Percentiles rank a stretch among this genome's conserved stretches.
These are phyloP conservation scores for Xanthorhoe spadicearia DNA, from an alignment of 2,888 invertebrate species.

Conservation along the genomic window DNA sequence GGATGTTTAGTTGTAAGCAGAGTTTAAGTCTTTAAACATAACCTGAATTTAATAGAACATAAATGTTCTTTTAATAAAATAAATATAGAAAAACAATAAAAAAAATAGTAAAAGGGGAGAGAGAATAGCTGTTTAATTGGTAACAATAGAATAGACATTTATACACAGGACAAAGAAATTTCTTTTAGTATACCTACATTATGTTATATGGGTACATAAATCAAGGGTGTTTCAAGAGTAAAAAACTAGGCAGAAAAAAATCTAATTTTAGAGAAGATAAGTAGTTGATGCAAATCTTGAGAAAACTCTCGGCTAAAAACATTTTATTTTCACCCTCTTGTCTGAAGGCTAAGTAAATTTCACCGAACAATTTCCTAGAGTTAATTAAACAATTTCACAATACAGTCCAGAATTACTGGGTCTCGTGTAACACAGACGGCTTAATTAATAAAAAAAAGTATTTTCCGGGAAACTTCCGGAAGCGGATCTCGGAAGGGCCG, in stretches of 20 bases:
- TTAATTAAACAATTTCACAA: conserved; percentile 34
- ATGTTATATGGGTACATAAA: no score
- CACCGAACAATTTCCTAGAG: conserved; percentile 29
- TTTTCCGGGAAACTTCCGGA: conserved; percentile 58
- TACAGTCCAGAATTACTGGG: conserved; percentile 37
- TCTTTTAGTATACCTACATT: no score
- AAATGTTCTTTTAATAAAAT: no score
- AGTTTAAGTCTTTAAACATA: no score
- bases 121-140: no score
- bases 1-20: no score
- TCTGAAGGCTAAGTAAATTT: conserved; percentile 13
- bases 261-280: background rate
- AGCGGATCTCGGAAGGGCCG: conserved; percentile 70
- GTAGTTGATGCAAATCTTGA: background rate
- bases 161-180: no score
- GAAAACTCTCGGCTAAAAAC: background rate
- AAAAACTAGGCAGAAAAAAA: background rate
- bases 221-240: no score
- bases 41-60: no score
- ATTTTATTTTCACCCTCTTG: conserved; percentile 3
- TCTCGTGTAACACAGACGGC: conserved; percentile 53
- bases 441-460: conserved; percentile 64
- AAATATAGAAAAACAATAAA: no score
- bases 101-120: no score
- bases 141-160: no score